Base-by-base conservation (phyloP, 2,113 vertebrate species). In the Taurulus bubalis region DNA sequence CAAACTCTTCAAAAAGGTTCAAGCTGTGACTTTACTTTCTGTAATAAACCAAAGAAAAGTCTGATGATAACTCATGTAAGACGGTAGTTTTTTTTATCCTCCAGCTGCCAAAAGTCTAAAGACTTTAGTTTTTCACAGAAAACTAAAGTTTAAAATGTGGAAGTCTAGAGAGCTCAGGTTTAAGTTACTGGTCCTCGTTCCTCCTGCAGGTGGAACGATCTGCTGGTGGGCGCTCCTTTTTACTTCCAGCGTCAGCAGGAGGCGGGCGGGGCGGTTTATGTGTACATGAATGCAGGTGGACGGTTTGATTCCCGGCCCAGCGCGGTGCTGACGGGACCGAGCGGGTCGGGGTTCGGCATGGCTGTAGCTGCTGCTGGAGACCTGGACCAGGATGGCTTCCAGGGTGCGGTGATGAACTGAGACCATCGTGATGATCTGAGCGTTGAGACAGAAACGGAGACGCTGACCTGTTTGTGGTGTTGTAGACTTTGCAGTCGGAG, bases 371-470 rank as follows among this genome's bases (percentile, higher is more conserved):
- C 95, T 40, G 91, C 96, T 0, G 98, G 97, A 34, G 98, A 99
- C 79, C 34, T 98, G 74, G 95, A 99, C 92, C 96, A 97, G 86
- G 98, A 99, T 0, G 97, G 97, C 28, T 99, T 98, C 87, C 96
- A 96, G 89, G 98, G 98, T 99, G 75, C 89, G 88, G 9, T 6
- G 22, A 22, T 12, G 14, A 4, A 22, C 18, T 6, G 20, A 24
- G 49, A 22, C 30, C 30, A 10, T 7, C 38, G 38, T 2, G 9
- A 40, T 12, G 40, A 40, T 9, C 9, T 40, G 40, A 40, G 34
- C 34, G 6, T 6, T 34, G 1, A 6, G 34, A 34, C 34, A 4
- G 34, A 4, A 6, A 34, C 6, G 34, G 34, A 40, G 18, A 22
- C 15, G 14, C 56, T 28, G 6, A 36, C 5, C 1, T 9, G 34